Evolutionary conservation across 2,113 vertebrate genomes (phyloP).

Genomic region (Nothocercus julius): DNA sequence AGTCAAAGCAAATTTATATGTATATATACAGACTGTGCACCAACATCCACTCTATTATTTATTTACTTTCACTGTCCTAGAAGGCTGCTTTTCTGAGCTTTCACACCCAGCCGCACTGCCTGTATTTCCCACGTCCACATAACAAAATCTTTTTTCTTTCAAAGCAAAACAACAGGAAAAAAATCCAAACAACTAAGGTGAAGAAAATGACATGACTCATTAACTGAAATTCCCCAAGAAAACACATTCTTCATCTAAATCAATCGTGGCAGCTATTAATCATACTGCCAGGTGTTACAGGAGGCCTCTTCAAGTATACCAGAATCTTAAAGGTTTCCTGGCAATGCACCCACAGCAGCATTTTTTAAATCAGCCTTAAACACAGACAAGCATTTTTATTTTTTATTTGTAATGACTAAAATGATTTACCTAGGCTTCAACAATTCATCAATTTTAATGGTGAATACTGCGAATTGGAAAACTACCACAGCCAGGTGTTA

Average conservation of each 20-base stretch:
- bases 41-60: not conserved
- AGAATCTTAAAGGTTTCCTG: slow-evolving; percentile 6
- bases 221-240: slow-evolving; percentile 12
- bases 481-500: not conserved
- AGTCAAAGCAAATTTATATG: not conserved
- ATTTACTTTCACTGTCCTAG: not conserved
- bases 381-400: slow-evolving; percentile 39
- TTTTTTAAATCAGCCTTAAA: slow-evolving; percentile 1
- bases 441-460: not conserved
- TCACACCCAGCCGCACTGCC: not conserved
- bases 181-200: not conserved
- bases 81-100: not conserved
- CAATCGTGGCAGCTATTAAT: slow-evolving; percentile 29
- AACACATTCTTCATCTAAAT: slow-evolving; percentile 25
- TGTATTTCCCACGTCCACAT: not conserved
- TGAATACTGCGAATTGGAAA: not conserved
- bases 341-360: not conserved
- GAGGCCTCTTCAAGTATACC: not conserved
- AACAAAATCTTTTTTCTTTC: not conserved
- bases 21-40: not conserved
- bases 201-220: slow-evolving; percentile 17
- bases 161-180: not conserved
- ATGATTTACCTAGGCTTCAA: slow-evolving; percentile 30
- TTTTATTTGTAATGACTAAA: not conserved
- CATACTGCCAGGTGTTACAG: slow-evolving; percentile 4